A percentile compares a stretch with the other conserved stretches of the same genome.
These are phyloP conservation scores for Vollenhovia emeryi DNA, from an alignment of 1,140 invertebrate genomes.

Conservation along the genomic window DNA sequence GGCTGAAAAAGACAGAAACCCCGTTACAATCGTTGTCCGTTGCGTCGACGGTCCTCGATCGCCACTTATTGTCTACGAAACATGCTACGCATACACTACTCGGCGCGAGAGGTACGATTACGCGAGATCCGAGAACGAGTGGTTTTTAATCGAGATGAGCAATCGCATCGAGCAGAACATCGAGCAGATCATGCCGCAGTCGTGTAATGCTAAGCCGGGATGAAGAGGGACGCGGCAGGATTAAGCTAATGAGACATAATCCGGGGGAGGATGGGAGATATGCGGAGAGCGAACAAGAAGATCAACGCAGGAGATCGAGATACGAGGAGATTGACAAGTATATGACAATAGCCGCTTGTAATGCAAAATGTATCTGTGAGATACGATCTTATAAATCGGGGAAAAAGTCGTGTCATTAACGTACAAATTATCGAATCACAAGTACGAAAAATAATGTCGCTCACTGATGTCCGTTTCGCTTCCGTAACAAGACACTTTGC, in stretches of 20 bases:
- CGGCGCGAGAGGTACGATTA: background rate
- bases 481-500: background rate
- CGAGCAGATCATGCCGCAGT: conserved; percentile 60
- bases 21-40: background rate
- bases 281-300: background rate
- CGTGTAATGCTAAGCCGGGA: conserved; percentile 62
- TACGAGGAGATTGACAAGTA: background rate
- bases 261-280: background rate
- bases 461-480: background rate
- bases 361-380: conserved; percentile 12
- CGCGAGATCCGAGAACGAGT: background rate
- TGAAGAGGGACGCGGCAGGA: background rate
- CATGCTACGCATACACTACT: conserved; percentile 34
- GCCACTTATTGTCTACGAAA: conserved; percentile 31
- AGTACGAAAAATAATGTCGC: background rate
- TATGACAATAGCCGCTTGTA: background rate
- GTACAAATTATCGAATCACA: background rate
- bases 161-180: conserved; percentile 6
- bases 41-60: background rate
- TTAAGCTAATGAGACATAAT: conserved; percentile 50
- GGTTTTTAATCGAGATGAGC: background rate
- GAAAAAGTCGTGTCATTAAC: background rate
- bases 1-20: conserved; percentile 79
- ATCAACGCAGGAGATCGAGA: background rate
- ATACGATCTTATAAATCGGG: background rate